These are phyloP conservation scores for Epinotia bilunana DNA, from an alignment of 2,888 invertebrate genomes.

Conservation along the genomic window DNA sequence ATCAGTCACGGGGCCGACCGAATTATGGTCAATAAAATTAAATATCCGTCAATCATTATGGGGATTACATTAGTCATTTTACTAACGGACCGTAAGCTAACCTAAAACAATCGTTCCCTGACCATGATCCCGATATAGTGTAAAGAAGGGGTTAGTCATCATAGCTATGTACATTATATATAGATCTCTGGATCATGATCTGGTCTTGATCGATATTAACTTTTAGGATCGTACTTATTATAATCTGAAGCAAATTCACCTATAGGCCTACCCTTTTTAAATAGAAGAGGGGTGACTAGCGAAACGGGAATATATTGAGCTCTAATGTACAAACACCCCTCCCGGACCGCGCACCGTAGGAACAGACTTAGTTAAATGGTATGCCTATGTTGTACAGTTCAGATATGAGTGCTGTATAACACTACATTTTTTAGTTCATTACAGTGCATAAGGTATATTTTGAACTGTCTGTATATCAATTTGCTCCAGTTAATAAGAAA, in stretches of 20 bases:
- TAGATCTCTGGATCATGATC: slow-evolving; percentile 11
- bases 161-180: slow-evolving; percentile 25
- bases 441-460: not conserved
- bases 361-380: no score
- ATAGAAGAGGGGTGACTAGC: no score
- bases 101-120: slow-evolving; percentile 13
- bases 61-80: slow-evolving; percentile 26
- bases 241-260: slow-evolving; percentile 6
- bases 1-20: not conserved
- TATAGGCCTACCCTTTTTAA: not conserved
- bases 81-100: slow-evolving; percentile 27
- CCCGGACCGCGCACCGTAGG: no score
- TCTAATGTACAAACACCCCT: no score
- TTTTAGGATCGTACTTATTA: slow-evolving; percentile 10
- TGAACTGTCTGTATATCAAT: not conserved
- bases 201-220: slow-evolving; percentile 16
- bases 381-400: not conserved
- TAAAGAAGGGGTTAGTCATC: slow-evolving; percentile 29
- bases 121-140: slow-evolving; percentile 16
- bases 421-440: no score
- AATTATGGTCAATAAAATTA: slow-evolving; percentile 17
- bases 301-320: no score
- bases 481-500: slow-evolving; percentile 12
- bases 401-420: not conserved
- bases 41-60: slow-evolving; percentile 14